Base-by-base conservation (phyloP, 1,140 invertebrate species). In the Choristoneura fumiferana region DNA sequence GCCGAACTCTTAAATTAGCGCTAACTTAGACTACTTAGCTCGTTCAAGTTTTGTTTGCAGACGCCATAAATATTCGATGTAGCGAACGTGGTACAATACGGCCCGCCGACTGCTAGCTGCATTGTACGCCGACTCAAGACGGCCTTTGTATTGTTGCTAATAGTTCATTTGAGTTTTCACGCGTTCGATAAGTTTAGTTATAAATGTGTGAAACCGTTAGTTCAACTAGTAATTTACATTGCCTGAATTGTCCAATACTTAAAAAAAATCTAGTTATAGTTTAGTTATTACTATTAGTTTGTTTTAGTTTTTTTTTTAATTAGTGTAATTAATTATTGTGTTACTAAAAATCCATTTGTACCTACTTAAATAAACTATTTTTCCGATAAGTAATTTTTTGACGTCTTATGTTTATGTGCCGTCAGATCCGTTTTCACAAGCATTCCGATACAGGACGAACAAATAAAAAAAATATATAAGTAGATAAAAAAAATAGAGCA, bases 1-100 rank as follows among this genome's bases (percentile, higher is more conserved):
- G 61, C 67, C 71, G 62, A 79, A 80, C 80, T 84, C 81, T 87
- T 83, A 83, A 84, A 87, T 87, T 87, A 87, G 77, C 76, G 68
- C 76, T 74, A 83, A 86, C 73, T 84, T 83, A 81, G 73, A 73
- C 73, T 73, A 80, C 77, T 83, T 83, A 79, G 73, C 73, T 82
- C 77, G 78, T 79, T 84, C 66, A 73, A 81, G 78, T 83, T 82
- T 85, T 83, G 80, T 82, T 83, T 83, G 77, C 73, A 78, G 73
- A 78, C 75, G 69, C 73, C 68, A 77, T 85, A 85, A 81, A 85
- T 85, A 83, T 78, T 80, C 61, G 65, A 77, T 73, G 70, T 74
- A 78, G 65, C 65, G 69, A 66, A 68, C 66, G 58, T 56, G 60
- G 63, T 67, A 76, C 73, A 78, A 73, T 73, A 72, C 67, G 60